These are phyloP conservation scores for Drosophila stalkeri DNA, from an alignment of 2,888 invertebrate genomes.

Conservation along the genomic window DNA sequence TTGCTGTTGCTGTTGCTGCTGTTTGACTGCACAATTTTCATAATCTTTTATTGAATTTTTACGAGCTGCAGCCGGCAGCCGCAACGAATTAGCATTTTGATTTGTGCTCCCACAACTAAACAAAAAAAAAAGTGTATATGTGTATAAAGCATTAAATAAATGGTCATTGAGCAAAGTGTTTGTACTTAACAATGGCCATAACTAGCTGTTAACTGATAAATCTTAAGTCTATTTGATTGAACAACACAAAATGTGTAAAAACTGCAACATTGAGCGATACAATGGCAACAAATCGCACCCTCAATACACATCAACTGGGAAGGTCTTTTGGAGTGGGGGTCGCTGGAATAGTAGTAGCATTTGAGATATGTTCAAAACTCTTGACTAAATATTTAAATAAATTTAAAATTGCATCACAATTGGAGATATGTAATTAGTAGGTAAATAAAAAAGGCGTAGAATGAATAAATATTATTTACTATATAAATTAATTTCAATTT, in stretches of 20 bases:
- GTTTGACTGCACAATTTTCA: constrained; percentile 69
- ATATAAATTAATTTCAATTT: not conserved
- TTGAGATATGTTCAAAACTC: not conserved
- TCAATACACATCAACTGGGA: constrained; percentile 5
- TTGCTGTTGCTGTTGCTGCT: constrained; percentile 29
- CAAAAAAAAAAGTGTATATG: constrained; percentile 14
- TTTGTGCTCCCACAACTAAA: constrained; percentile 47
- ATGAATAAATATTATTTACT: not conserved
- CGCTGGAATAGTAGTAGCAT: not conserved
- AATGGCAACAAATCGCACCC: constrained; percentile 23
- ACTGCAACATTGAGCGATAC: constrained; percentile 36
- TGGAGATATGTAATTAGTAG: not conserved
- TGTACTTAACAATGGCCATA: constrained; percentile 55
- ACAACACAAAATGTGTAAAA: constrained; percentile 20
- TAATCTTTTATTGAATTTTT: constrained; percentile 70
- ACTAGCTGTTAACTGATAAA: constrained; percentile 40
- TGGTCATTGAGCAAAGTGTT: constrained; percentile 66
- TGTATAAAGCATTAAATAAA: constrained; percentile 55
- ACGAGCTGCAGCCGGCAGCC: constrained; percentile 64
- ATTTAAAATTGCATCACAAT: constrained; percentile 2
- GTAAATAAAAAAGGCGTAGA: not conserved
- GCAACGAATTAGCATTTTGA: constrained; percentile 62
- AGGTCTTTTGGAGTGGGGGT: not conserved
- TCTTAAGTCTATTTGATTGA: constrained; percentile 16
- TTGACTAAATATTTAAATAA: constrained; percentile 16